phyloP scores from a whole-genome alignment of 2,888 invertebrate genomes.

The Eupithecia exiguata region DNA sequence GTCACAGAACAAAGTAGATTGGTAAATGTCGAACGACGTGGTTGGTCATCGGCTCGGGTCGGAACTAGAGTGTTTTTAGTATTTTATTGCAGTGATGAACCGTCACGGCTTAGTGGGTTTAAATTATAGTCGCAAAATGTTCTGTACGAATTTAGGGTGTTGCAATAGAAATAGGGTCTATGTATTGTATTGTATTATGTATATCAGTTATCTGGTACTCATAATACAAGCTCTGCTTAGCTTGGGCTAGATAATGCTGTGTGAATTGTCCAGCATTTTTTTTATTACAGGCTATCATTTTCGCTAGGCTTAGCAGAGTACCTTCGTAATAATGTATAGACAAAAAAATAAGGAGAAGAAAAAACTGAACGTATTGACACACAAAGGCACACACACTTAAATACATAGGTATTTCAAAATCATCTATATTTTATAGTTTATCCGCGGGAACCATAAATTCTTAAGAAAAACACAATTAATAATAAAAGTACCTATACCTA shows the following conservation, averaged over 20 bases:
- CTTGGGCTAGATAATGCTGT: too few species aligned
- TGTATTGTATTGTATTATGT: too few species aligned
- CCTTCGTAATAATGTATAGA: neutral
- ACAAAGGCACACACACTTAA: too few species aligned
- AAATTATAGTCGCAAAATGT: neutral
- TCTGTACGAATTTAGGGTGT: neutral
- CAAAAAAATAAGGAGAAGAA: neutral
- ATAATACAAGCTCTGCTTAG: too few species aligned
- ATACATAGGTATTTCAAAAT: too few species aligned
- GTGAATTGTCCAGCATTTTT: too few species aligned
- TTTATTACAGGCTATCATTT: neutral
- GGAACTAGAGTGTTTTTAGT: neutral
- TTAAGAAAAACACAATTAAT: neutral
- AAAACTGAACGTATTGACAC: too few species aligned
- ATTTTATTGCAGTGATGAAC: neutral
- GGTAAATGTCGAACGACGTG: slow-evolving; percentile 13
- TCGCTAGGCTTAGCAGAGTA: neutral
- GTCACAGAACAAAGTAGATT: slow-evolving; percentile 72
- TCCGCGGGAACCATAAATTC: neutral
- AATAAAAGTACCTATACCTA: too few species aligned
- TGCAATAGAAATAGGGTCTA: neutral
- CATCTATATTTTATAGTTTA: too few species aligned
- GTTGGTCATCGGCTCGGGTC: slow-evolving; percentile 6
- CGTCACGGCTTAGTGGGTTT: neutral
- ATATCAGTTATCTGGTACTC: too few species aligned